Conservation (phyloP, 2,113 vertebrate genomes). For the Tachysurus fulvidraco region DNA sequence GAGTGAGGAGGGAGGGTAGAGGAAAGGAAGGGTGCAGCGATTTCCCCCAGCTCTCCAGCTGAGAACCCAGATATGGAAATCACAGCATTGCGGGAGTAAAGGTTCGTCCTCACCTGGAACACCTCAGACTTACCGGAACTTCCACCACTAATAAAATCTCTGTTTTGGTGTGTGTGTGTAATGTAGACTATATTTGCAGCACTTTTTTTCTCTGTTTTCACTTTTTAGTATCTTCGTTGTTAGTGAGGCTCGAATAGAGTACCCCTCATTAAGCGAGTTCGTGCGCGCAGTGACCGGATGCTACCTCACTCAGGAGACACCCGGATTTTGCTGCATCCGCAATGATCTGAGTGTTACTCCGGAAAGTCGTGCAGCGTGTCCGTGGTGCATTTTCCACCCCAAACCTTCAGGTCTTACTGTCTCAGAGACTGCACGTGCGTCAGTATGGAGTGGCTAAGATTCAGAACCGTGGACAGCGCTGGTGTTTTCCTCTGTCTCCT, state of each 20-base stretch:
- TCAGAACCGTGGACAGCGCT: slow-evolving; percentile 73
- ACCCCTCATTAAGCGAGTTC: slow-evolving; percentile 28
- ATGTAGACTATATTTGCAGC: neutral
- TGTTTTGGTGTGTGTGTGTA: slow-evolving; percentile 11
- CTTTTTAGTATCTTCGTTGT: neutral
- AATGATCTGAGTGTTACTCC: slow-evolving; percentile 69
- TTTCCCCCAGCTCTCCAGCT: slow-evolving; percentile 61
- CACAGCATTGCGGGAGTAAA: slow-evolving; percentile 67
- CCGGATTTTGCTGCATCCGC: slow-evolving; percentile 68
- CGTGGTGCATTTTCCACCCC: slow-evolving; percentile 14
- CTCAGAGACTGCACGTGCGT: slow-evolving; percentile 50
- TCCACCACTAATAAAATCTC: slow-evolving; percentile 16
- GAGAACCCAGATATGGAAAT: slow-evolving; percentile 58
- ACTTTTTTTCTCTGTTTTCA: neutral
- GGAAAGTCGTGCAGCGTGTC: slow-evolving; percentile 57
- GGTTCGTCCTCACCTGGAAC: slow-evolving; percentile 29
- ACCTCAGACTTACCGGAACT: slow-evolving; percentile 45
- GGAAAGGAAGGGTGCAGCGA: slow-evolving; percentile 50
- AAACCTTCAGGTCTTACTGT: slow-evolving; percentile 38
- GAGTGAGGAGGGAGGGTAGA: slow-evolving; percentile 50
- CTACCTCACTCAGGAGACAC: slow-evolving; percentile 56
- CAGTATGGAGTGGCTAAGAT: slow-evolving; percentile 65
- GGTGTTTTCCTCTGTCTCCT: slow-evolving; percentile 63
- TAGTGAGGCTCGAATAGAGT: neutral
- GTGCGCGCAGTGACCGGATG: slow-evolving; percentile 58